Base-by-base conservation (phyloP, 1,140 invertebrate species). In the Cotesia chilonis region DNA sequence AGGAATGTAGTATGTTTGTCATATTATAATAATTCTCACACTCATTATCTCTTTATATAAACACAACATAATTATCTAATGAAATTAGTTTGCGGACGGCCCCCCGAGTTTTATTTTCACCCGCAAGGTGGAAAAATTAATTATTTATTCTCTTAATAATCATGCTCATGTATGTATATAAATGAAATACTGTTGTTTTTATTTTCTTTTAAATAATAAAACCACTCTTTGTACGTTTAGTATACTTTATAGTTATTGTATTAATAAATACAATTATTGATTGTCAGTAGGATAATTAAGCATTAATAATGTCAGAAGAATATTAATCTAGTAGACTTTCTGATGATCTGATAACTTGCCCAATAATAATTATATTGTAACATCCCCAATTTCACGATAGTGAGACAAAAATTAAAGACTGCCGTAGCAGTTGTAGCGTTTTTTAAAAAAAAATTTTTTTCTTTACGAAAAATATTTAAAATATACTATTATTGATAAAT, bases 1-100 rank as follows among this genome's bases (percentile, higher is more conserved):
- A 84, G 80, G 72, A 80, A 82, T 82, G 80, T 83, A 81, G 79
- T 82, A 83, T 83, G 82, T 79, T 83, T 82, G 81, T 84, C 80
- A 81, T 79, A 74, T 77, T 77, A 65, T 66, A 59, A 74, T 64
- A 68, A 73, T 47, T 57, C 68, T 52, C 73, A 71, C 63, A 72
- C 66, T 68, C 63, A 61, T 73, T 52, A n/a, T 20, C 52, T 60
- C 57, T 55, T 35, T 57, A 57, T 14, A 57, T 20, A 57, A 17
- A 57, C 9, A 57, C n/a, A n/a, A 60, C 20, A 7, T 60, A 60
- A 60, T 20, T 20, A 20, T 36, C n/a, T 14, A 55, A 55, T 55
- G n/a, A 55, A 55, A 55, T 55, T 55, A 55, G 17, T 55, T 55
- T 55, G 54, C 52, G 10, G 28, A 61, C 20, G 36, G 59, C 47